These are phyloP conservation scores for Drosophila arizonae DNA, from an alignment of 1,140 invertebrate species.

Conservation along the genomic window DNA sequence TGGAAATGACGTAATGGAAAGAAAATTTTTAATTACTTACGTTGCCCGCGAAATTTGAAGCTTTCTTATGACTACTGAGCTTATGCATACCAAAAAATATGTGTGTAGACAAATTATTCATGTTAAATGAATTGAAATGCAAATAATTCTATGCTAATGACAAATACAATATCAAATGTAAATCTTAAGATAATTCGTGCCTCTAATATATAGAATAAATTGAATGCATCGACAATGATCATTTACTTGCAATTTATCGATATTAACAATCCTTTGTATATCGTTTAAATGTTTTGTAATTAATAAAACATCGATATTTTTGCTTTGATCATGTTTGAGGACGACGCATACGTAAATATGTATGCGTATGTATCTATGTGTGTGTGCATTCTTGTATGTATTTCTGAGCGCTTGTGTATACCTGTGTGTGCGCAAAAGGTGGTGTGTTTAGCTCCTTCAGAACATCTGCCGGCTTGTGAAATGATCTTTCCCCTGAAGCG, in stretches of 20 bases:
- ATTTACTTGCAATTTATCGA: background rate
- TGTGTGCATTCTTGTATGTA: slow-evolving; percentile 2
- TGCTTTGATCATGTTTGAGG: slow-evolving; percentile 10
- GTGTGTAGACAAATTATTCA: too few species aligned
- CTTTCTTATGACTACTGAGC: too few species aligned
- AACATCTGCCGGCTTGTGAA: slow-evolving; percentile 51
- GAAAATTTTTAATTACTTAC: too few species aligned
- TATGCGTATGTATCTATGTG: background rate
- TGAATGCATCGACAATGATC: background rate
- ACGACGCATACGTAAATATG: background rate
- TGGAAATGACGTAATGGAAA: too few species aligned
- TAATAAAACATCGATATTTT: slow-evolving; percentile 23
- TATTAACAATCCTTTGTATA: background rate
- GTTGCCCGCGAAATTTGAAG: too few species aligned
- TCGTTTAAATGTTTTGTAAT: background rate
- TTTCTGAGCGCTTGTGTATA: slow-evolving; percentile 37
- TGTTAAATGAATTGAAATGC: too few species aligned
- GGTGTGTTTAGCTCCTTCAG: slow-evolving; percentile 38
- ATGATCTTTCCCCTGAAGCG: slow-evolving; percentile 35
- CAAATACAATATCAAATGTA: too few species aligned
- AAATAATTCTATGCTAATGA: too few species aligned
- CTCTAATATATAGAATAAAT: too few species aligned
- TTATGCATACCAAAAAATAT: too few species aligned
- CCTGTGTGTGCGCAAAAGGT: slow-evolving; percentile 38
- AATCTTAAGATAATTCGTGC: too few species aligned